Evolutionary conservation across 2,113 vertebrate genomes (phyloP).

Genomic region (Chunga burmeisteri): DNA sequence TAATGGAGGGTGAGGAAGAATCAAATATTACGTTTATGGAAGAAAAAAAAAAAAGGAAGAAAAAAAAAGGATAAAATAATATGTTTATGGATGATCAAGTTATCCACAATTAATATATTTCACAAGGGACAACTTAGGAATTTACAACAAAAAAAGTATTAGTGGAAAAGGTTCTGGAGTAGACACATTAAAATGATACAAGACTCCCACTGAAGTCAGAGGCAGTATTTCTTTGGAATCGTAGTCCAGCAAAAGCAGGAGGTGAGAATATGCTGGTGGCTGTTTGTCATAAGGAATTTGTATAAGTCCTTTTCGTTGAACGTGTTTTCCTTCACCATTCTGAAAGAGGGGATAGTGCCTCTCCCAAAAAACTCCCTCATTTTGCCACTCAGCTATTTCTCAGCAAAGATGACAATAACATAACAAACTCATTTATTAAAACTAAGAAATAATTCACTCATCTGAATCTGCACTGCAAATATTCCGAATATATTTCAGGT

Average conservation of each 20-base stretch:
- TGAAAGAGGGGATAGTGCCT: neutral
- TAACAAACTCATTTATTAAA: neutral
- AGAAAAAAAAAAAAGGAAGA: neutral
- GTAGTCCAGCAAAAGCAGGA: neutral
- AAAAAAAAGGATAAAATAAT: neutral
- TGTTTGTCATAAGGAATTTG: neutral
- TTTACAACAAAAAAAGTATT: neutral
- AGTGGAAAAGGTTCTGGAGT: neutral
- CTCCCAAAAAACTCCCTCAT: accelerated
- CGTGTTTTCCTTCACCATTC: neutral
- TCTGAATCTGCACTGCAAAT: neutral
- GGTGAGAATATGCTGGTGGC: neutral
- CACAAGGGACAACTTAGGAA: neutral
- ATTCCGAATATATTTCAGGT: neutral
- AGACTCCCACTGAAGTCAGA: neutral
- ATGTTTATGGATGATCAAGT: neutral
- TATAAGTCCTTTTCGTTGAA: neutral
- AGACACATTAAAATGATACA: neutral
- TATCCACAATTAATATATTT: neutral
- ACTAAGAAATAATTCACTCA: neutral
- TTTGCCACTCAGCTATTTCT: neutral
- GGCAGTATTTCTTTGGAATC: neutral
- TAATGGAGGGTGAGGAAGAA: neutral
- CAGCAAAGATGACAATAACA: neutral
- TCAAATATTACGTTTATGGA: neutral